A percentile compares a stretch with the other conserved stretches of the same genome.
phyloP scores from a whole-genome alignment of 2,113 vertebrate genomes.

The Arothron firmamentum region DNA sequence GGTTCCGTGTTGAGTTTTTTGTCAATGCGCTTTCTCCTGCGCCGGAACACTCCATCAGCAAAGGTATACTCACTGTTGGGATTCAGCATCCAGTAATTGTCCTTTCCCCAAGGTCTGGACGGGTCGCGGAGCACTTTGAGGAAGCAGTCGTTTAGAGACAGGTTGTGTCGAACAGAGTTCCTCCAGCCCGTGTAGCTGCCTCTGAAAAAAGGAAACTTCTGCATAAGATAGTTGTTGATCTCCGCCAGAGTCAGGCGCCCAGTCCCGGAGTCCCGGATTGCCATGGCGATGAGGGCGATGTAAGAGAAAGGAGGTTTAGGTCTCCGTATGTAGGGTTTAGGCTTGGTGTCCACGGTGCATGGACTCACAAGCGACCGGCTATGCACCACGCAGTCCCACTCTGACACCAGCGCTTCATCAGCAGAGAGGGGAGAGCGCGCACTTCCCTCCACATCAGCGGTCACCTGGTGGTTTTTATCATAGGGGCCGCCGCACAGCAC shows the following conservation, averaged over 20 bases:
- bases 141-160: conserved; percentile 94
- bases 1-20: conserved; percentile 58
- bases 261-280: conserved; percentile 86
- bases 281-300: conserved; percentile 96
- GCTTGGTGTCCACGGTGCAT: conserved; percentile 60
- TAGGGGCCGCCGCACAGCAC: conserved; percentile 73
- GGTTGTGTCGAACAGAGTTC: conserved; percentile 93
- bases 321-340: conserved; percentile 89
- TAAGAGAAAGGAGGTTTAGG: conserved; percentile 94
- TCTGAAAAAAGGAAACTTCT: conserved; percentile 92
- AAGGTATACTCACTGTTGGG: conserved; percentile 96
- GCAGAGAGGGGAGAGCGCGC: conserved; percentile 60
- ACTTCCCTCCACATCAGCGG: conserved; percentile 72
- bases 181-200: conserved; percentile 95
- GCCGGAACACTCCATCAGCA: conserved; percentile 91
- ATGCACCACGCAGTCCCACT: conserved; percentile 86
- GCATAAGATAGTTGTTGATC: conserved; percentile 96
- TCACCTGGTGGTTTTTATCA: conserved; percentile 67
- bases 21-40: conserved; percentile 87
- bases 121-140: conserved; percentile 93
- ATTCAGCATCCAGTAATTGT: conserved; percentile 98
- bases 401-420: conserved; percentile 90
- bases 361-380: conserved; percentile 72
- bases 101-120: conserved; percentile 93
- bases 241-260: conserved; percentile 91